phyloP scores from a whole-genome alignment of 1,140 invertebrate species.

The Pomacea maculata region DNA sequence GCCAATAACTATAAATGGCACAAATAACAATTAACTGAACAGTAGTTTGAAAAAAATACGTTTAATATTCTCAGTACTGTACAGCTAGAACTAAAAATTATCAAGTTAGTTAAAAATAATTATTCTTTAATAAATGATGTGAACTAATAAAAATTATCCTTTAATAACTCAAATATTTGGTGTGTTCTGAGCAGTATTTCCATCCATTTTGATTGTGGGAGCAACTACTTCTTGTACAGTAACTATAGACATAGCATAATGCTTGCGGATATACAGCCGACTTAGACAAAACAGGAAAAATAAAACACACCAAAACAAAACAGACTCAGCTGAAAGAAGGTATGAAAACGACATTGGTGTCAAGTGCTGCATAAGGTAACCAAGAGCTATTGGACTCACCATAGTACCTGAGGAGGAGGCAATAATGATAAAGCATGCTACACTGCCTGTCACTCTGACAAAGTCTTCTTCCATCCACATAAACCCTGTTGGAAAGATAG shows the following conservation, averaged over 20 bases:
- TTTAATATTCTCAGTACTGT: too few species aligned
- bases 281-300: constrained; percentile 22
- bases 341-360: constrained; percentile 45
- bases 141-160: too few species aligned
- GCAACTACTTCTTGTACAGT: too few species aligned
- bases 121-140: too few species aligned
- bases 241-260: neutral
- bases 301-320: constrained; percentile 30
- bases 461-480: constrained; percentile 40
- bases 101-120: too few species aligned
- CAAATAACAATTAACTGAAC: too few species aligned
- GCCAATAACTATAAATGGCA: too few species aligned
- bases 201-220: too few species aligned
- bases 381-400: constrained; percentile 34
- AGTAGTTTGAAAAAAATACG: too few species aligned
- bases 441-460: constrained; percentile 32
- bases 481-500: constrained; percentile 37
- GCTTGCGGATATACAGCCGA: constrained; percentile 18
- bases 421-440: constrained; percentile 41
- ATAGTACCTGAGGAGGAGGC: constrained; percentile 31
- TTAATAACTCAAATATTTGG: too few species aligned
- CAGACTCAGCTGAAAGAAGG: constrained; percentile 32
- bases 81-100: too few species aligned
- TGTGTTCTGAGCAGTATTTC: too few species aligned
- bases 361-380: constrained; percentile 36